phyloP scores from a whole-genome alignment of 2,888 invertebrate genomes.

The Agonopterix heracliana region DNA sequence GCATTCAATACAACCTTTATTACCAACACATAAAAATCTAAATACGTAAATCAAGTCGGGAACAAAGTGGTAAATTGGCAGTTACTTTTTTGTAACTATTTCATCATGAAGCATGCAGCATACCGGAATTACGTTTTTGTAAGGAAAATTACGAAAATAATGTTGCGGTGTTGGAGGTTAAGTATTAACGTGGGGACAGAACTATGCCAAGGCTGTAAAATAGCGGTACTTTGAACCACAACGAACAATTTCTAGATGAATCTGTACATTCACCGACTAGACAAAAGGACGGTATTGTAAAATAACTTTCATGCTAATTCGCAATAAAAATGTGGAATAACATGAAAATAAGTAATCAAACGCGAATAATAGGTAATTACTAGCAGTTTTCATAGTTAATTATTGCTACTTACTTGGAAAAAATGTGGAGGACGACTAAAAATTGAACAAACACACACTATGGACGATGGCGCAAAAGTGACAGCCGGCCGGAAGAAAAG shows the following conservation, averaged over 20 bases:
- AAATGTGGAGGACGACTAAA: neutral
- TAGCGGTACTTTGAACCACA: neutral
- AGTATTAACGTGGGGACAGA: too few species aligned
- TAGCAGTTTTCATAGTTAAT: neutral
- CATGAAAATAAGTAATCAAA: neutral
- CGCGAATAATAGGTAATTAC: too few species aligned
- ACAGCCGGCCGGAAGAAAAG: conserved; percentile 12
- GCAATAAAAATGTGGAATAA: neutral
- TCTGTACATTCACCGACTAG: conserved; percentile 9
- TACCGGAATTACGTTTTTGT: too few species aligned
- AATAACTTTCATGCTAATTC: neutral
- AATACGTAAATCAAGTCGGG: too few species aligned
- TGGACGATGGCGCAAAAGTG: conserved; percentile 16
- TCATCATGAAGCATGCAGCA: too few species aligned
- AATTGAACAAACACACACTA: conserved; percentile 8
- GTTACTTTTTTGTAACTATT: too few species aligned
- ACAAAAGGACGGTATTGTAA: conserved; percentile 1
- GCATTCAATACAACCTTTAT: neutral
- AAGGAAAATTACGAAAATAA: too few species aligned
- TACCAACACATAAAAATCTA: too few species aligned
- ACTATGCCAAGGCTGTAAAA: conserved; percentile 6
- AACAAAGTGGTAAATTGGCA: too few species aligned
- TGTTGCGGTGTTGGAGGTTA: too few species aligned
- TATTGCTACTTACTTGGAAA: conserved; percentile 1
- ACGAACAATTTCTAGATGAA: conserved; percentile 8